phyloP scores from a whole-genome alignment of 1,140 invertebrate species.

The Orius laevigatus region DNA sequence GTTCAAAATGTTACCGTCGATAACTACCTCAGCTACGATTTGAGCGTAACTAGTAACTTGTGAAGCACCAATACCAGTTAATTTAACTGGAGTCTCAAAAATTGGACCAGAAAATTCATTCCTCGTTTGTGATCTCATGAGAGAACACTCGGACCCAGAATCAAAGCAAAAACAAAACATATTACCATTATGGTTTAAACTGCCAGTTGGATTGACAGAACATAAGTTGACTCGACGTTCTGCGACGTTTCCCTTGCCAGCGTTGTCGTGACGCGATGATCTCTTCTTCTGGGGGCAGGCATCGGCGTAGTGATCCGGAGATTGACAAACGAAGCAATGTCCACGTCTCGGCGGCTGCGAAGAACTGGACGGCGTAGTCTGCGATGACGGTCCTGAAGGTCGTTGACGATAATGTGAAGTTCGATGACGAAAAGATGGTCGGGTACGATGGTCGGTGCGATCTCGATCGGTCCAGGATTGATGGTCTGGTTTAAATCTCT shows the following conservation, averaged over 20 bases:
- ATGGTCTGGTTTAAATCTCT: no score
- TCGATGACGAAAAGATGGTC: neutral
- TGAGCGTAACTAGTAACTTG: neutral
- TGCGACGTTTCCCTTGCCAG: neutral
- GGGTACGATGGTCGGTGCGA: neutral
- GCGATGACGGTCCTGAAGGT: neutral
- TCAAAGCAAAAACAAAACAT: slow-evolving; percentile 6
- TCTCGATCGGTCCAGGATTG: no score
- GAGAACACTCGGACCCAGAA: slow-evolving; percentile 8
- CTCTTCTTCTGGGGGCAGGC: neutral
- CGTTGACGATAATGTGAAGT: no score
- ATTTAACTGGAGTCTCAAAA: slow-evolving; percentile 4
- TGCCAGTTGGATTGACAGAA: slow-evolving; percentile 8
- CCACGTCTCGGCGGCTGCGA: neutral
- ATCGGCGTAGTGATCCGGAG: neutral
- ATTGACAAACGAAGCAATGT: neutral
- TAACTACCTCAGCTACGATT: neutral
- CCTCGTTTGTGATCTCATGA: neutral
- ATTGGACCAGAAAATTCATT: no score
- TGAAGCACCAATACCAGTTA: neutral
- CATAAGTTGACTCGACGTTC: neutral
- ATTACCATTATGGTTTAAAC: slow-evolving; percentile 2
- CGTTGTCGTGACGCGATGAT: neutral
- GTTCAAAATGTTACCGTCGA: neutral
- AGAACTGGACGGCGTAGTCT: neutral